A percentile compares a stretch with the other conserved stretches of the same genome.
These are phyloP conservation scores for Orthonyx spaldingii DNA, from an alignment of 2,113 vertebrate species.

Conservation along the genomic window DNA sequence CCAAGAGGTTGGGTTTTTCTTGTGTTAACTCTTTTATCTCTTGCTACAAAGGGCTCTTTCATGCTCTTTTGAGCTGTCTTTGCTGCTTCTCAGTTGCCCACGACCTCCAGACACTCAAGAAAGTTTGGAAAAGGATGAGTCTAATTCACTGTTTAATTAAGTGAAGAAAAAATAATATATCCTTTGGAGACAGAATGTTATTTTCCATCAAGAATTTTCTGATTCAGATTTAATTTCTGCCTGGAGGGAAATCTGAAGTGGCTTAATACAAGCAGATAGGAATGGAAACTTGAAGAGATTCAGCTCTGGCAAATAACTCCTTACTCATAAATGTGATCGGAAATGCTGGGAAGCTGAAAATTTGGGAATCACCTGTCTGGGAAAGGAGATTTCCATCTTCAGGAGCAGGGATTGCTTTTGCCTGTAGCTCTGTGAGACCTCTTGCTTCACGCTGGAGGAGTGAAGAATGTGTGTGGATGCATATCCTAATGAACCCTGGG, in stretches of 20 bases:
- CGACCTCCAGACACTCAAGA: not conserved
- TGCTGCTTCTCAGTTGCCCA: not conserved
- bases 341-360: not conserved
- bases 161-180: not conserved
- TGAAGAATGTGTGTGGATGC: not conserved
- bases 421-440: not conserved
- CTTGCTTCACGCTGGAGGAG: rapidly evolving
- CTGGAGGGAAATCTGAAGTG: not conserved
- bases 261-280: not conserved
- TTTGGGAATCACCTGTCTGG: not conserved
- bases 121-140: not conserved
- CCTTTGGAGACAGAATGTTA: not conserved
- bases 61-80: not conserved
- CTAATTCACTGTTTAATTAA: not conserved
- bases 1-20: not conserved
- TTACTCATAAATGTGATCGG: not conserved
- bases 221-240: not conserved
- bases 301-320: not conserved
- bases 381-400: not conserved
- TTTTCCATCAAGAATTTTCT: not conserved
- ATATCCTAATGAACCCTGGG: rapidly evolving
- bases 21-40: not conserved
- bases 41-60: not conserved
- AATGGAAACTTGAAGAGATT: not conserved
- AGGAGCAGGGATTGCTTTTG: not conserved